phyloP scores from a whole-genome alignment of 2,888 invertebrate species.

The Erebia ligea region DNA sequence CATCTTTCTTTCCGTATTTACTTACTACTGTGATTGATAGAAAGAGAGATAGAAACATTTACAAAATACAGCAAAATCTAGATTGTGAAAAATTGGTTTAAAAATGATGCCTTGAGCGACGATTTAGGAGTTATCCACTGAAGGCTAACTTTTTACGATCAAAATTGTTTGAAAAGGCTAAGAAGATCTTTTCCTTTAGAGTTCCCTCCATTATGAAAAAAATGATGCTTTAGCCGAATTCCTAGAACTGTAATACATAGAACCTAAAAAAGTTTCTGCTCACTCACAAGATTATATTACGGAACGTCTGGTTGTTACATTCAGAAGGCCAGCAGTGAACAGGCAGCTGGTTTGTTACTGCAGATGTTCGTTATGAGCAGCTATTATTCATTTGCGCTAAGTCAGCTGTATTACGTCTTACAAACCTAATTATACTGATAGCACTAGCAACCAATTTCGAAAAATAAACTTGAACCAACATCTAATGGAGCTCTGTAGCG shows the following conservation, averaged over 20 bases:
- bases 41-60: too few species aligned
- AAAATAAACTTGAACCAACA: too few species aligned
- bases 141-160: too few species aligned
- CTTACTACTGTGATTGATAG: too few species aligned
- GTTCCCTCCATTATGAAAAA: not conserved
- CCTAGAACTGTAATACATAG: not conserved
- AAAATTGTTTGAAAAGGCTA: not conserved
- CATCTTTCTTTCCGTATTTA: too few species aligned
- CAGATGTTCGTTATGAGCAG: not conserved
- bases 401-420: too few species aligned
- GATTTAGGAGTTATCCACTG: too few species aligned
- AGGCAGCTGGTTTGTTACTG: not conserved
- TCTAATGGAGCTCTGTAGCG: too few species aligned
- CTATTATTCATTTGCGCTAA: too few species aligned
- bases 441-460: too few species aligned
- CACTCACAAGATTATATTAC: not conserved
- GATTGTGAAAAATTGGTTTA: not conserved
- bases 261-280: not conserved
- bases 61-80: not conserved
- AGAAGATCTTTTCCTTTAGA: not conserved
- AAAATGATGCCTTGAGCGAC: not conserved
- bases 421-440: too few species aligned
- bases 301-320: slow-evolving; percentile 3
- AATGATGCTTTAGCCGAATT: not conserved
- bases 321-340: not conserved